Percentiles rank a stretch among this genome's conserved stretches.
phyloP scores from a whole-genome alignment of 2,113 vertebrate genomes.

The Zosterops lateralis region DNA sequence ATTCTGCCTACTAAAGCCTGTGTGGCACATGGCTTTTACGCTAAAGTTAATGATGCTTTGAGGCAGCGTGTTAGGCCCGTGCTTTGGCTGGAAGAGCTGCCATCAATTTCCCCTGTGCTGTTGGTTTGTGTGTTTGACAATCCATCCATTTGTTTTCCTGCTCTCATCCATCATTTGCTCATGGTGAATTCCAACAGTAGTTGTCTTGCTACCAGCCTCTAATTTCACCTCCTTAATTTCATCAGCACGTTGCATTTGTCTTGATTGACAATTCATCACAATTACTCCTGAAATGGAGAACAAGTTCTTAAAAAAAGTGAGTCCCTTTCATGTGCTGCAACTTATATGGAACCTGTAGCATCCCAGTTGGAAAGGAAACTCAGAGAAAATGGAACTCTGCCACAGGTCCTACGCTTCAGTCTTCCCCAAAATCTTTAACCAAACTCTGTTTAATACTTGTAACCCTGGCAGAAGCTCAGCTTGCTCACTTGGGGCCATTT shows the following conservation, averaged over 20 bases:
- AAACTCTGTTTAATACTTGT: not conserved
- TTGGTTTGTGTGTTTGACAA: slow-evolving; percentile 14
- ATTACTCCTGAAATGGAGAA: not conserved
- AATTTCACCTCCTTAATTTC: slow-evolving; percentile 27
- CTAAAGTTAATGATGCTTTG: slow-evolving; percentile 55
- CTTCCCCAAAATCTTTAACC: not conserved
- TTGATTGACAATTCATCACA: slow-evolving; percentile 13
- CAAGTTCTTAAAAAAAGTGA: not conserved
- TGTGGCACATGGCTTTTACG: slow-evolving; percentile 18
- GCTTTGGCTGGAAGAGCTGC: slow-evolving; percentile 18
- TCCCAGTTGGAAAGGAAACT: not conserved
- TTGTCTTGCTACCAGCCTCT: slow-evolving; percentile 1
- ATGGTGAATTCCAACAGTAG: not conserved
- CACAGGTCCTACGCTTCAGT: not conserved
- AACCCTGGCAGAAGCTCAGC: not conserved
- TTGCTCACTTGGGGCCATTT: not conserved
- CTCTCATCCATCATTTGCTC: slow-evolving; percentile 34
- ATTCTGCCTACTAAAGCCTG: slow-evolving; percentile 27
- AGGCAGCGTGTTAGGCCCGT: not conserved
- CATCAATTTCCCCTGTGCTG: slow-evolving; percentile 40
- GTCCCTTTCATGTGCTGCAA: not conserved
- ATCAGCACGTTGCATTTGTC: not conserved
- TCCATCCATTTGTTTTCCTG: slow-evolving; percentile 29
- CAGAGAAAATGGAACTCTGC: not conserved
- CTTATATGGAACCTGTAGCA: not conserved